Conservation (phyloP, 53 echinoderm and acorn worm species). For the Paracentrotus lividus region DNA sequence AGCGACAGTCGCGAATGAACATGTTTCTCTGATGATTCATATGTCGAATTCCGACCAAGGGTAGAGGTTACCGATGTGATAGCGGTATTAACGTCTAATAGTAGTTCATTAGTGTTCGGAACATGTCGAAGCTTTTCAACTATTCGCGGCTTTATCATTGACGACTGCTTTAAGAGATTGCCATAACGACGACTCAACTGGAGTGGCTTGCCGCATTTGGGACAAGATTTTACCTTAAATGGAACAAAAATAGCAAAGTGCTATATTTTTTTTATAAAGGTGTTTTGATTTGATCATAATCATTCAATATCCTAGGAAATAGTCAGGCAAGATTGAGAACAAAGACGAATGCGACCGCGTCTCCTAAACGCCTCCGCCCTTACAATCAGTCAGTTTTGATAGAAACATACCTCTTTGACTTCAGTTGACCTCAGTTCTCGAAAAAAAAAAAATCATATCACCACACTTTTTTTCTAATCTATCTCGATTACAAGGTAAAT, state of each 20-base stretch:
- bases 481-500: no score
- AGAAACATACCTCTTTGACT: no score
- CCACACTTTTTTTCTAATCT: no score
- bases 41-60: neutral
- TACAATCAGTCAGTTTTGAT: no score
- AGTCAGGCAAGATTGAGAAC: no score
- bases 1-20: neutral
- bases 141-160: neutral
- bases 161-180: neutral
- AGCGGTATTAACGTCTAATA: neutral
- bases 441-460: no score
- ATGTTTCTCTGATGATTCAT: neutral
- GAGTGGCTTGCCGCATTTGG: slow-evolving; percentile 10
- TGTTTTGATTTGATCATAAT: no score
- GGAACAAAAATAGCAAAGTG: neutral
- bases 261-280: no score
- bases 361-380: no score
- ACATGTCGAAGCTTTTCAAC: neutral
- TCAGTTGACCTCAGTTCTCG: no score
- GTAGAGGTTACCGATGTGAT: neutral
- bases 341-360: no score
- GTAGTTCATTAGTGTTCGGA: neutral
- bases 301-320: no score
- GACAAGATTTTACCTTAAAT: slow-evolving; percentile 25
- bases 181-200: slow-evolving; percentile 6